Base-by-base conservation (phyloP, 2,113 vertebrate genomes). In the Asarcornis scutulata region DNA sequence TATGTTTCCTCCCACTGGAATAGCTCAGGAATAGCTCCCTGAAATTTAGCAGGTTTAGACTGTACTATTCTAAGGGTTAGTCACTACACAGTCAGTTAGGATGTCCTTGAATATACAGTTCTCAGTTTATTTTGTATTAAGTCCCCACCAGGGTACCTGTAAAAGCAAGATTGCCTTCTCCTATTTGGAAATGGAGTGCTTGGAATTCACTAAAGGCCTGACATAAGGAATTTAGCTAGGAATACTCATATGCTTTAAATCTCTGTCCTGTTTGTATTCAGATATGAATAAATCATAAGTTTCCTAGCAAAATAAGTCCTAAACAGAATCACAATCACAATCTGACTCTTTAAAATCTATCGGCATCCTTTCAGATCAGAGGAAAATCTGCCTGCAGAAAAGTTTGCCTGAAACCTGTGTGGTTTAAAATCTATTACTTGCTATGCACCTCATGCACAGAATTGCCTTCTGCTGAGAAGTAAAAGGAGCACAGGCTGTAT, bases 391-490 rank as follows among this genome's bases (percentile, higher is more conserved):
- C 44, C 58, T 87, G 36, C 22, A 59, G 50, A 92, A 82, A 92
- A 87, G 31, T 91, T 95, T 79, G 31, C 36, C 69, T 88, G 73
- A 86, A 89, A 68, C 9, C 34, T 59, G 50, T 36, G 42, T 38
- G 52, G 32, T 53, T 93, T 44, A 52, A 56, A 88, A 83, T 59
- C 55, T 86, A 44, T 89, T 74, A 79, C 36, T 95, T 96, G 71
- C 17, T 93, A 83, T 91, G 76, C 83, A 59, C 38, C 58, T 95
- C 91, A 84, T 80, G 83, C 26, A 86, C 81, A 58, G 59, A 90
- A 74, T 76, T 77, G 29, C 84, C 68, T 92, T 93, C 74, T 86
- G 56, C 74, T 93, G 83, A 84, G 56, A 36, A 89, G 38, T 58
- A 64, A 34, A 40, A 26, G 27, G 73, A 84, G 42, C 77, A 92